These are phyloP conservation scores for Barbus barbus DNA, from an alignment of 2,113 vertebrate species.

Conservation along the genomic window DNA sequence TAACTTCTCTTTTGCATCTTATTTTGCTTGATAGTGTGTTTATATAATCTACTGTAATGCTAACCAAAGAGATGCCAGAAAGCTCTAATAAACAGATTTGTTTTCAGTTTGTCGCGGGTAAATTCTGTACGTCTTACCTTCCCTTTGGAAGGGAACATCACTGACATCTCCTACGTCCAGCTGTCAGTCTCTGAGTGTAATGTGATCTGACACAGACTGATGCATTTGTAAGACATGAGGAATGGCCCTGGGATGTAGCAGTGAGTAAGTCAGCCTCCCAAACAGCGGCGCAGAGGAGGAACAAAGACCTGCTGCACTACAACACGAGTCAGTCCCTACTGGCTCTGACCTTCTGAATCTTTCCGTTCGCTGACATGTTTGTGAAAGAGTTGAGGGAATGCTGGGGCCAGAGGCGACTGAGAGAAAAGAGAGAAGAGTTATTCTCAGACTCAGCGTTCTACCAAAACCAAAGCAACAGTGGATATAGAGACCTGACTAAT, in stretches of 20 bases:
- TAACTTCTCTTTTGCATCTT: neutral
- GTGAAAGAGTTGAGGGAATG: constrained; percentile 6
- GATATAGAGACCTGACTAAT: neutral
- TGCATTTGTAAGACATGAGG: constrained; percentile 10
- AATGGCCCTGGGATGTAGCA: constrained; percentile 25
- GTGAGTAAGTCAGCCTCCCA: constrained; percentile 35
- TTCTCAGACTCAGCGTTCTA: neutral
- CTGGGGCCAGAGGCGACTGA: constrained; percentile 26
- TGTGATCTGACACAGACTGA: neutral
- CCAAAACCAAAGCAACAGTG: neutral
- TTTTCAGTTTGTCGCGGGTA: neutral
- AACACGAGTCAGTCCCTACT: constrained; percentile 38
- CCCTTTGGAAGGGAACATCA: neutral
- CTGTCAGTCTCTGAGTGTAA: constrained; percentile 14
- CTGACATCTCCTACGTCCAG: constrained; percentile 26
- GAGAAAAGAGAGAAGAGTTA: neutral
- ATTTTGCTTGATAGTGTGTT: no score
- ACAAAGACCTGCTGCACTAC: constrained; percentile 43
- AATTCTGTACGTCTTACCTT: neutral
- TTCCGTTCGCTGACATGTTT: constrained; percentile 37
- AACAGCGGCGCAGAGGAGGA: constrained; percentile 47
- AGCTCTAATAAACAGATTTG: no score
- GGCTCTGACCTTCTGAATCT: constrained; percentile 57
- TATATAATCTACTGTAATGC: neutral
- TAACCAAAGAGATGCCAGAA: neutral